phyloP scores from a whole-genome alignment of 2,888 invertebrate species.

The Parnassius smintheus region DNA sequence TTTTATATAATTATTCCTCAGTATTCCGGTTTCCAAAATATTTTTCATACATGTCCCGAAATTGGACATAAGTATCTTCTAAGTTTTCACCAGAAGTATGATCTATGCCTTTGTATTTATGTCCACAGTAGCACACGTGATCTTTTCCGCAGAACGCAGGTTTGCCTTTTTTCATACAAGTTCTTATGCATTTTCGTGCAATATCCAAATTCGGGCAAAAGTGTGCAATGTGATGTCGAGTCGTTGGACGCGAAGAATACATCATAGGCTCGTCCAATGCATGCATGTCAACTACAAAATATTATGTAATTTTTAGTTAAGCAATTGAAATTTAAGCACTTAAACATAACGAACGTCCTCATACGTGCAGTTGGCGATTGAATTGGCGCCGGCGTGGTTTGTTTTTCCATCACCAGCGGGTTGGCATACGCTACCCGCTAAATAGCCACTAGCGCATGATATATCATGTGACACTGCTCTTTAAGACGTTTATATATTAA shows the following conservation, averaged over 20 bases:
- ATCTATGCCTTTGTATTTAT: constrained; percentile 40
- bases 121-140: constrained; percentile 67
- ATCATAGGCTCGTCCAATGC: constrained; percentile 2
- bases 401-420: too few relatives aligned
- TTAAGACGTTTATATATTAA: too few relatives aligned
- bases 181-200: constrained; percentile 58
- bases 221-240: constrained; percentile 69
- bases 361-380: too few relatives aligned
- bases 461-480: too few relatives aligned
- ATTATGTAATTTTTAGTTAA: not conserved
- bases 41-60: constrained; percentile 56
- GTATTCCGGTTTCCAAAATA: constrained; percentile 49
- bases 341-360: too few relatives aligned
- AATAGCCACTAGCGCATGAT: too few relatives aligned
- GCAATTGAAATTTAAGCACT: not conserved
- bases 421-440: too few relatives aligned
- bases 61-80: constrained; percentile 40
- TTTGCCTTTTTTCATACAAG: constrained; percentile 53
- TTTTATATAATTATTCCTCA: not conserved
- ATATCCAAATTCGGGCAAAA: constrained; percentile 59
- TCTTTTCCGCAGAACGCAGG: constrained; percentile 73
- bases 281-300: constrained; percentile 4
- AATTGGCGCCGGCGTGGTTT: too few relatives aligned
- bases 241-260: constrained; percentile 31
- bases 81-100: constrained; percentile 30